Conservation (phyloP, 2,113 vertebrate genomes). For the Cavia aperea region DNA sequence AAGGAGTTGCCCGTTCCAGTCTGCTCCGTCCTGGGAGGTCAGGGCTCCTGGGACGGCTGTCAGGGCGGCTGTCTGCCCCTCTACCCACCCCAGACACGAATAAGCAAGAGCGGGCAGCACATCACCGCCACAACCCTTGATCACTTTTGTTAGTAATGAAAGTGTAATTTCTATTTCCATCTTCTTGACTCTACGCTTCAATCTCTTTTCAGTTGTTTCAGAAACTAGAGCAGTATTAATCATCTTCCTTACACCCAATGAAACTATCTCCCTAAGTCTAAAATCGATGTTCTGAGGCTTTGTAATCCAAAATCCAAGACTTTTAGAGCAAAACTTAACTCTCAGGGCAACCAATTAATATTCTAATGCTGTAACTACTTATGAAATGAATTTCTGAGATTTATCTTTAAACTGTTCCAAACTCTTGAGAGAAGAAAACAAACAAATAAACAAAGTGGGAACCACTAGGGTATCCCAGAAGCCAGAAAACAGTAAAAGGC, state of each 20-base stretch:
- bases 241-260: background rate
- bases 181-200: background rate
- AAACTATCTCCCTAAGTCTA: slow-evolving; percentile 10
- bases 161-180: background rate
- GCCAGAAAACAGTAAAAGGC: slow-evolving; percentile 9
- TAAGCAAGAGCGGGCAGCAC: background rate
- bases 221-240: slow-evolving; percentile 1
- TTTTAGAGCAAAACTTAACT: slow-evolving; percentile 43
- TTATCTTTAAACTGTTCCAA: background rate
- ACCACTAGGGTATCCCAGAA: background rate
- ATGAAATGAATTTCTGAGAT: background rate
- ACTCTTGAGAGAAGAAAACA: background rate
- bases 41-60: background rate
- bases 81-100: background rate
- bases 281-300: background rate
- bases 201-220: background rate
- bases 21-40: background rate
- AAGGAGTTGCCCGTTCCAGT: background rate
- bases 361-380: background rate
- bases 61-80: background rate
- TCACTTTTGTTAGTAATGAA: background rate
- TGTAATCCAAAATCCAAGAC: background rate
- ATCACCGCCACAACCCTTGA: background rate
- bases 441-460: background rate
- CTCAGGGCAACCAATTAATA: background rate